Evolutionary conservation across 1,140 invertebrate species (phyloP).

Genomic region (Atopsyche davidsoni): DNA sequence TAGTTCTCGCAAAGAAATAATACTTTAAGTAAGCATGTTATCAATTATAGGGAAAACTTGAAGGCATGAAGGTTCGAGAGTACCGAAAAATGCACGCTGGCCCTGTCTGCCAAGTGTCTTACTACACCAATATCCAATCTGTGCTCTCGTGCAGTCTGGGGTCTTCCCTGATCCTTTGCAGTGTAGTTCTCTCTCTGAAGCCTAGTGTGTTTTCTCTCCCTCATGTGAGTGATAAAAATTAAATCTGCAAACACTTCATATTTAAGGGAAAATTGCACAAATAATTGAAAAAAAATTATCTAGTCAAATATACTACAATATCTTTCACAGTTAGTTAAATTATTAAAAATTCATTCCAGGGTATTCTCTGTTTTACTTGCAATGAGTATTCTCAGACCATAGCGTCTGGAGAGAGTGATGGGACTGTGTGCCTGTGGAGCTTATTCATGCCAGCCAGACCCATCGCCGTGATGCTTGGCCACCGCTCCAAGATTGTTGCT

Average conservation of each 20-base stretch:
- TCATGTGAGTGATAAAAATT: slow-evolving; percentile 31
- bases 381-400: slow-evolving; percentile 52
- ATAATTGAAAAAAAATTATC: too few relatives aligned
- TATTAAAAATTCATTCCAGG: slow-evolving; percentile 33
- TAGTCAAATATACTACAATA: slow-evolving; percentile 6
- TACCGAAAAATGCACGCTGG: slow-evolving; percentile 53
- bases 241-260: not conserved
- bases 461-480: slow-evolving; percentile 57
- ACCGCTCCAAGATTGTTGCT: slow-evolving; percentile 60
- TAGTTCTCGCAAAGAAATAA: not conserved
- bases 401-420: slow-evolving; percentile 67
- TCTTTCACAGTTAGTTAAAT: too few relatives aligned
- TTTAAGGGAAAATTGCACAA: not conserved
- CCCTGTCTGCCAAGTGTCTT: slow-evolving; percentile 59
- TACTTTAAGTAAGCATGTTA: not conserved
- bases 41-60: slow-evolving; percentile 10
- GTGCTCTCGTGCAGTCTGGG: slow-evolving; percentile 50
- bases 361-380: slow-evolving; percentile 53
- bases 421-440: slow-evolving; percentile 67
- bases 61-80: slow-evolving; percentile 46
- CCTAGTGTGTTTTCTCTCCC: slow-evolving; percentile 38
- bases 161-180: slow-evolving; percentile 40
- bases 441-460: slow-evolving; percentile 62
- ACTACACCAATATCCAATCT: slow-evolving; percentile 50
- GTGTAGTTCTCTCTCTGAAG: slow-evolving; percentile 37